These are phyloP conservation scores for Cinara cedri DNA, from an alignment of 2,888 invertebrate genomes.

Conservation along the genomic window DNA sequence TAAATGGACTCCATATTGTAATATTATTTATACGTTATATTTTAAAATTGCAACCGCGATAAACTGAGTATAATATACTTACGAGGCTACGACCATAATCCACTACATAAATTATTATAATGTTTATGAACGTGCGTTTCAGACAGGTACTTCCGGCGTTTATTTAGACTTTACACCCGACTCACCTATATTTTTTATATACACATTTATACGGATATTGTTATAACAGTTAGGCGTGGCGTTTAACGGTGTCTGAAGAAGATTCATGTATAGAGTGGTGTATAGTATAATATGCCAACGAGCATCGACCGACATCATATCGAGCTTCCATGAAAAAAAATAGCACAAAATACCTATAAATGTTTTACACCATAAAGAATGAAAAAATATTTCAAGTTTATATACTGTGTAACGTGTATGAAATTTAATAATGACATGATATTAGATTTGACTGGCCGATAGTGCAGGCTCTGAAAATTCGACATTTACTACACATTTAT, in stretches of 20 bases:
- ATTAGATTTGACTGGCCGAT: too few relatives aligned
- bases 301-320: not conserved
- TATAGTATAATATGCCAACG: not conserved
- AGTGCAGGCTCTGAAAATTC: too few relatives aligned
- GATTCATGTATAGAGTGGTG: too few relatives aligned
- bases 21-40: too few relatives aligned
- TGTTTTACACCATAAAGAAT: too few relatives aligned
- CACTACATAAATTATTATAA: not conserved
- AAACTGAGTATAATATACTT: too few relatives aligned
- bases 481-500: too few relatives aligned
- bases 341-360: not conserved
- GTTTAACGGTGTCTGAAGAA: not conserved
- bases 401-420: not conserved
- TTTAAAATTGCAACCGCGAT: too few relatives aligned
- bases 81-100: too few relatives aligned
- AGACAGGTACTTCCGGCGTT: not conserved
- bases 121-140: not conserved
- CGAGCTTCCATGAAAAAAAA: not conserved
- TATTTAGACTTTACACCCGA: conserved; percentile 4
- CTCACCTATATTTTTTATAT: not conserved
- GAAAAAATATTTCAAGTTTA: not conserved
- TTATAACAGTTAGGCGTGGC: not conserved
- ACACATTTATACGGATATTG: not conserved
- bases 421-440: not conserved
- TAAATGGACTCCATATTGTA: too few relatives aligned